Evolutionary conservation across 2,888 invertebrate species (phyloP), one percentile per base, ranked within the genome.

Genomic region (Drosophila infuscata): DNA sequence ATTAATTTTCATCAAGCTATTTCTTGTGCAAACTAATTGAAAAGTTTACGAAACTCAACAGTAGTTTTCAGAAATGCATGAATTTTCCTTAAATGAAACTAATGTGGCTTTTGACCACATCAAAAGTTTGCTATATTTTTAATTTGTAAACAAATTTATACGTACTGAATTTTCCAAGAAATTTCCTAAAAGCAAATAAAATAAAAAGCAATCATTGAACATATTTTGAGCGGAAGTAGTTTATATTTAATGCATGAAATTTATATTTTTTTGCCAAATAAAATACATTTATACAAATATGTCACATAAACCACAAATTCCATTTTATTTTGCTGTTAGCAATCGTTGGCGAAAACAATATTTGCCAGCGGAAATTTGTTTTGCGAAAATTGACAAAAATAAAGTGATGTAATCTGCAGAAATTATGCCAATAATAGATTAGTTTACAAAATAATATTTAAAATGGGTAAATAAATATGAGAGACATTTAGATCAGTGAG

Each of bases 1-100:
- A 46, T 25, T 46, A 46, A 25, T 48, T 48, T 66, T 12, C 17
- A 36, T 0, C 9, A 12, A 20, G 36, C 11, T 2, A 25, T 63
- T 32, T 51, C 12, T 30, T 51, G 12, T 6, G 29, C 9, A n/a
- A 68, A 58, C 49, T 69, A 67, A 58, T 68, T 68, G 52, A 30
- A 69, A 68, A 69, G 20, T 46, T 69, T 58, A 12, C 25, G 32
- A 25, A 46, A 53, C 63, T 53, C 20, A 41, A 20, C 41, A 35
- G 41, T 46, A 36, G 29, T 20, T 56, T 38, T 17, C 20, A 48
- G 25, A 25, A 46, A 25, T 8, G 15, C 33, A 33, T 36, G 43
- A 20, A 46, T 38, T 54, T 65, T 20, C 15, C 33, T 48, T 38
- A 15, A 20, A 15, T 8, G 46, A 15, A 49, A 41, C 38, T 57